Conservation (phyloP, 2,113 vertebrate species). For the Hypocryptadius cinnamomeus region DNA sequence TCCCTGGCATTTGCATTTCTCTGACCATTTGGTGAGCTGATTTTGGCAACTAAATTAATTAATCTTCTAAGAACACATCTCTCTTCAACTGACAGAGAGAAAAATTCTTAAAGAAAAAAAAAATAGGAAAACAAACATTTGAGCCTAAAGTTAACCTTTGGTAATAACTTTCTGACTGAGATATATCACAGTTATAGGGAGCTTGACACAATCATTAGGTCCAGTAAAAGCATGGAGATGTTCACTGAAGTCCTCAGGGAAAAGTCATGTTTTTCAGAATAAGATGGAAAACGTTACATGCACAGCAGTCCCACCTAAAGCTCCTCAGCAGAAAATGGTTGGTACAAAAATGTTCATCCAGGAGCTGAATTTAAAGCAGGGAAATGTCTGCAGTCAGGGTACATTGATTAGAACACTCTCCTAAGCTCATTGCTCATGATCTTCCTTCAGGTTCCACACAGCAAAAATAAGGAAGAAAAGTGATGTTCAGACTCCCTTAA, state of each 20-base stretch:
- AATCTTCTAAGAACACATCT: not conserved
- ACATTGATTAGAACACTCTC: not conserved
- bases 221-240: not conserved
- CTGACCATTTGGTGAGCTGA: not conserved
- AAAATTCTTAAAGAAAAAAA: not conserved
- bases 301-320: not conserved
- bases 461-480: not conserved
- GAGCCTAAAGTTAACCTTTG: not conserved
- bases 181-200: not conserved
- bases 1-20: not conserved
- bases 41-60: not conserved
- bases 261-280: not conserved
- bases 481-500: not conserved
- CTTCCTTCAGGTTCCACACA: not conserved
- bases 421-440: not conserved
- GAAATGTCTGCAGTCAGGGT: not conserved
- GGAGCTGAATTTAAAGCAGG: not conserved
- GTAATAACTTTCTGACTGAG: not conserved
- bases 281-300: not conserved
- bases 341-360: not conserved
- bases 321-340: not conserved
- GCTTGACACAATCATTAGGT: not conserved
- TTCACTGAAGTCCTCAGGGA: not conserved
- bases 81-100: not conserved
- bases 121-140: not conserved